These are phyloP conservation scores for Scotopteryx bipunctaria DNA, from an alignment of 2,888 invertebrate species.

Conservation along the genomic window DNA sequence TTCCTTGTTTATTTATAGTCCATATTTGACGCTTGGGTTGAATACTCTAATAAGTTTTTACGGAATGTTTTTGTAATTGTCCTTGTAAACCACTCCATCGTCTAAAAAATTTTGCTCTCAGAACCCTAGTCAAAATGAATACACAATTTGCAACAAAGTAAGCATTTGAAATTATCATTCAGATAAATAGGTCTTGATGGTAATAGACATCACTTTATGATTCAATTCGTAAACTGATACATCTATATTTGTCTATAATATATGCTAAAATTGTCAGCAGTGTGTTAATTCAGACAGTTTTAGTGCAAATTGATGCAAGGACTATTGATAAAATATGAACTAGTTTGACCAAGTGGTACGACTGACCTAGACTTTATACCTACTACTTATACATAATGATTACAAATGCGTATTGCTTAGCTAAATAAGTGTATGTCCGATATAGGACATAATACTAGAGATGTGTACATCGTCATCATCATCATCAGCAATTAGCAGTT, in stretches of 20 bases:
- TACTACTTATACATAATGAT: not conserved
- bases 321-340: conserved; percentile 1
- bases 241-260: conserved; percentile 12
- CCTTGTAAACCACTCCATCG: too few relatives aligned
- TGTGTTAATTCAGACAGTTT: conserved; percentile 13
- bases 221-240: conserved; percentile 6
- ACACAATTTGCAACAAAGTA: conserved; percentile 4
- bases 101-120: too few relatives aligned
- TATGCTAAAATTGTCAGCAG: conserved; percentile 7
- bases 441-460: too few relatives aligned
- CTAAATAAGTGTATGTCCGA: too few relatives aligned
- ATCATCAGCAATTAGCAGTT: too few relatives aligned
- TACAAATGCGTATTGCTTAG: too few relatives aligned
- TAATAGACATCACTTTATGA: conserved; percentile 9
- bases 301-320: not conserved
- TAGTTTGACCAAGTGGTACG: not conserved
- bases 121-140: not conserved
- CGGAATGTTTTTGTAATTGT: too few relatives aligned
- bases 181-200: conserved; percentile 3
- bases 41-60: too few relatives aligned
- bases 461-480: too few relatives aligned
- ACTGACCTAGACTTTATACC: not conserved
- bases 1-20: too few relatives aligned
- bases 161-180: conserved; percentile 1
- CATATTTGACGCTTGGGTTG: too few relatives aligned